phyloP scores from a whole-genome alignment of 1,140 invertebrate genomes.

The Liolophura sinensis region DNA sequence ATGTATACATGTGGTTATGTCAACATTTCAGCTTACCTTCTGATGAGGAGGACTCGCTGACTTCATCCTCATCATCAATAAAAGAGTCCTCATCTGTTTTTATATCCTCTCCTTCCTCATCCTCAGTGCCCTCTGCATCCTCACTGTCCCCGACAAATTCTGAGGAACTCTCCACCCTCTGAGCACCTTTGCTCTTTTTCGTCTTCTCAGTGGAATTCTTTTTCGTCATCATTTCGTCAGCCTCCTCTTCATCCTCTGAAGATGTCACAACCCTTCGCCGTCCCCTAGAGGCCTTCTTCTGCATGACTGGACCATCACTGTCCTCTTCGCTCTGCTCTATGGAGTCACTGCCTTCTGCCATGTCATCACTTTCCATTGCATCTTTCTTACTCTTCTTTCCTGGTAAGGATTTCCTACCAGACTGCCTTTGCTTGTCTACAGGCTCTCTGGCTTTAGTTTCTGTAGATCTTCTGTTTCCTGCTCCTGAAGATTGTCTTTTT shows the following conservation, averaged over 20 bases:
- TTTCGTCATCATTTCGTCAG: background rate
- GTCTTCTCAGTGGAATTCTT: background rate
- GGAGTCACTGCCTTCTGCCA: background rate
- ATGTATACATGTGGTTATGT: too few relatives aligned
- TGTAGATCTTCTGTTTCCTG: background rate
- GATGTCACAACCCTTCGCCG: background rate
- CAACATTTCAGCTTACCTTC: too few relatives aligned
- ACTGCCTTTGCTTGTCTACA: background rate
- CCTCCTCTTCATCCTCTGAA: slow-evolving; percentile 1
- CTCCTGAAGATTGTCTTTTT: too few relatives aligned
- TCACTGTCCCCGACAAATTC: background rate
- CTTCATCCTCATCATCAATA: too few relatives aligned
- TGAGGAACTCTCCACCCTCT: background rate
- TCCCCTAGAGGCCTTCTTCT: background rate
- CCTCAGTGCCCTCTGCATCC: too few relatives aligned
- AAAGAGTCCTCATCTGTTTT: too few relatives aligned
- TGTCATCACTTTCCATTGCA: background rate
- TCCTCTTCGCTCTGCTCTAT: background rate
- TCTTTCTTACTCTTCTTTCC: background rate
- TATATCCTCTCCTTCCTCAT: too few relatives aligned
- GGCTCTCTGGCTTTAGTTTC: background rate
- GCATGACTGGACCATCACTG: background rate
- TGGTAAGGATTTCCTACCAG: background rate
- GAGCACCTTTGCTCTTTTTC: background rate
- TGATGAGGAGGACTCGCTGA: too few relatives aligned